Conservation (phyloP, 2,888 invertebrate species). For the Eumacrocentrus americanus region DNA sequence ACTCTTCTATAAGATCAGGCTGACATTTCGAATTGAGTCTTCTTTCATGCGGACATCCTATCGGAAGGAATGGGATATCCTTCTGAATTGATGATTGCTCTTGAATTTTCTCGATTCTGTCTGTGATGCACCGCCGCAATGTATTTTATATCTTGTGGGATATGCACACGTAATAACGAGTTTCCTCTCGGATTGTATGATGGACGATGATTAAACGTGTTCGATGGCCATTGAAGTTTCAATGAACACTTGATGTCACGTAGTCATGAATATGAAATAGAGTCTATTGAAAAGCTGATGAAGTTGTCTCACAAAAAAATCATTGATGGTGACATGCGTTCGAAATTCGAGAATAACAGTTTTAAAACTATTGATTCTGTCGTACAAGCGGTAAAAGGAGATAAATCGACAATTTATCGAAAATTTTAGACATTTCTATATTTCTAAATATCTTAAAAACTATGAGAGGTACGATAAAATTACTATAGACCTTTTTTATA, state of each 20-base stretch:
- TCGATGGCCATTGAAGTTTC: slow-evolving; percentile 1
- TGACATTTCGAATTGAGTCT: not conserved
- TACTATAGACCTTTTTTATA: slow-evolving; percentile 49
- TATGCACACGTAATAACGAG: not conserved
- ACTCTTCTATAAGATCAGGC: not conserved
- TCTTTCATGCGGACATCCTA: not conserved
- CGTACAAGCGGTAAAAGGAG: too few species aligned
- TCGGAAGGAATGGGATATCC: not conserved
- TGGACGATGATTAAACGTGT: not conserved
- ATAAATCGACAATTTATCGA: too few species aligned
- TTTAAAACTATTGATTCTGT: too few species aligned
- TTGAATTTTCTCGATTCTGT: not conserved
- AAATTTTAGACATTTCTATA: too few species aligned
- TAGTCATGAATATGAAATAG: slow-evolving; percentile 7
- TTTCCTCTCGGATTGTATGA: not conserved
- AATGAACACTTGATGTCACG: slow-evolving; percentile 4
- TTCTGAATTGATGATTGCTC: slow-evolving; percentile 10
- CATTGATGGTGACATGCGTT: too few species aligned
- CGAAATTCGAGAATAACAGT: too few species aligned
- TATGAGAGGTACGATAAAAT: slow-evolving; percentile 34
- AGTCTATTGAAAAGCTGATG: too few species aligned
- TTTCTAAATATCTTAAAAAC: not conserved
- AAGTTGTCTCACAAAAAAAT: too few species aligned
- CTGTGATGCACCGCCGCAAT: not conserved
- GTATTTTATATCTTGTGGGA: not conserved